Evolutionary conservation across 2,113 vertebrate species (phyloP), one percentile per base, ranked within the genome.

Genomic region (Crocuta crocuta): DNA sequence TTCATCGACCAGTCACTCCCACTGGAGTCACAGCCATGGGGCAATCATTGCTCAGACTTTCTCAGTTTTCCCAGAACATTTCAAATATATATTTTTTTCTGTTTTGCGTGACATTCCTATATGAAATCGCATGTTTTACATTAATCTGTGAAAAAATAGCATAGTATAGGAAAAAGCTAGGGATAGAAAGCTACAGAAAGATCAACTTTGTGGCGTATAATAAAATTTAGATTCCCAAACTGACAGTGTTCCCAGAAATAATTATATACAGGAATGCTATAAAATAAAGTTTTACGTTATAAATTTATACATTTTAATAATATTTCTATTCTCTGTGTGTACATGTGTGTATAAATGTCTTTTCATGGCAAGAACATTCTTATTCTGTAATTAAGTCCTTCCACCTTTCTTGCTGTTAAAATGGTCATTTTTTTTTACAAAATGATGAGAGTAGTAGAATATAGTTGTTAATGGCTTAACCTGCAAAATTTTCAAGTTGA

Each of bases 121-220:
- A 11, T 66, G n/a, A 95, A 84, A 66, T 61, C 63, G 26, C n/a
- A 84, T 79, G 83, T 96, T 91, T 19, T 79, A 73, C 1, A 13
- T 88, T 94, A 53, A 95, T 73, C 61, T 87, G 24, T 87, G 53
- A 80, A 93, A 95, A 93, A 53, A 71, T 8, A 66, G 73, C 39
- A 66, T 10, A 50, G 24, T n/a, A 48, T 39, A 73, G 74, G 33
- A 68, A 91, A 94, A 84, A 28, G 2, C 28, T 88, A 45, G 15
- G 39, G 45, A 43, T 43, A 23, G 71, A 43, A 43, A 76, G 73
- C 43, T 48, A 45, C 26, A 70, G 15, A 58, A 81, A 93, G 4
- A 48, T 87, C 61, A 26, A 50, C 24, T 82, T 93, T 23, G 0
- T 55, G 45, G 35, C 16, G 55, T 21, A 26, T 74, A 78, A 84